Percentiles rank a stretch among this genome's conserved stretches.
These are phyloP conservation scores for Silvanus unidentatus DNA, from an alignment of 2,888 invertebrate genomes.

Conservation along the genomic window DNA sequence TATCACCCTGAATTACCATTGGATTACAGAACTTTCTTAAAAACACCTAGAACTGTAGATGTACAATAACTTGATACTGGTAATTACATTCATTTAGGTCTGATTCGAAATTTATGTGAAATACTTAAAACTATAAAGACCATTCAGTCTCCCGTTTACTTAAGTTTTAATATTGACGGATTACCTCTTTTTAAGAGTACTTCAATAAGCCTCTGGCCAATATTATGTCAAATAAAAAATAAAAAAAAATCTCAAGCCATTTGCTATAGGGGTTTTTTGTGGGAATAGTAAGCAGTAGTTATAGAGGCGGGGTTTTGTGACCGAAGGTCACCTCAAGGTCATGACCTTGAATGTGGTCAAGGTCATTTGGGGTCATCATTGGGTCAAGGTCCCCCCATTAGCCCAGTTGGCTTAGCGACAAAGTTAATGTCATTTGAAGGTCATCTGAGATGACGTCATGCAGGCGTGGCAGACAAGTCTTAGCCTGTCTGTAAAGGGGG, in stretches of 20 bases:
- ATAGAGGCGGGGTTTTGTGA: too few relatives aligned
- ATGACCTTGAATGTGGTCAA: too few relatives aligned
- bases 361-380: too few relatives aligned
- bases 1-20: conserved; percentile 6
- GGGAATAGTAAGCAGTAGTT: conserved; percentile 11
- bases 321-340: too few relatives aligned
- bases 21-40: conserved; percentile 6
- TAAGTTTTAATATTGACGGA: conserved; percentile 12
- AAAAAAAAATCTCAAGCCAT: conserved; percentile 6
- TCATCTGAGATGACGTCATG: too few relatives aligned
- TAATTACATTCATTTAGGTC: conserved; percentile 3
- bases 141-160: neutral
- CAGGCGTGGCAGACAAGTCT: too few relatives aligned
- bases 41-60: neutral
- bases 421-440: too few relatives aligned
- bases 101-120: neutral
- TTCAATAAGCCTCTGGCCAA: conserved; percentile 10
- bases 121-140: neutral
- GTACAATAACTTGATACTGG: conserved; percentile 3
- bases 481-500: too few relatives aligned
- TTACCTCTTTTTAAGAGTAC: conserved; percentile 10
- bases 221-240: conserved; percentile 7
- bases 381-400: too few relatives aligned
- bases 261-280: conserved; percentile 10
- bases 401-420: too few relatives aligned